A percentile compares a stretch with the other conserved stretches of the same genome.
Conservation (phyloP, 1,140 invertebrate species). For the Cydia amplana region DNA sequence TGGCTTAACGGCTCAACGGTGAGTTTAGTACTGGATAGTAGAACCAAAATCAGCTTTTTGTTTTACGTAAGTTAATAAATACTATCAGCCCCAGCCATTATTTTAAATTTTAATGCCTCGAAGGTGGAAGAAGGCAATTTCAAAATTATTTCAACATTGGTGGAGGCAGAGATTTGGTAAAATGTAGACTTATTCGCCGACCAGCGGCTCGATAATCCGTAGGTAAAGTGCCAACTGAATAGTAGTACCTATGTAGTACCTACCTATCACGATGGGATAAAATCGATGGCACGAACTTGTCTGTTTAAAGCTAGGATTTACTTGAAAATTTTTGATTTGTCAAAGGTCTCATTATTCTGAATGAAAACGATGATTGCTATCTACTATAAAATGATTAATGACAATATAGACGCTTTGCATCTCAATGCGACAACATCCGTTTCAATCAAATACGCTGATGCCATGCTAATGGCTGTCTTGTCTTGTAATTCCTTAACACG, state of each 20-base stretch:
- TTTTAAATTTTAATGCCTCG: background rate
- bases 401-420: slow-evolving; percentile 2
- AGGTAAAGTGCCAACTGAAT: background rate
- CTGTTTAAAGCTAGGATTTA: background rate
- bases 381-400: background rate
- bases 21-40: too few relatives aligned
- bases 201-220: background rate
- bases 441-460: slow-evolving; percentile 9
- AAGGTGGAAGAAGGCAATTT: background rate
- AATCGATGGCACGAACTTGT: background rate
- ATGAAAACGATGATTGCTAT: background rate
- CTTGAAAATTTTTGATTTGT: background rate
- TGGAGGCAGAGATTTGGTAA: background rate
- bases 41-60: too few relatives aligned
- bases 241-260: background rate
- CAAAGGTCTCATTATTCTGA: background rate
- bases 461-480: slow-evolving; percentile 24
- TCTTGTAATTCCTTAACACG: slow-evolving; percentile 21
- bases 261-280: background rate
- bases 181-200: background rate
- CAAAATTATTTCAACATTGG: background rate
- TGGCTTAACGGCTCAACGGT: too few relatives aligned
- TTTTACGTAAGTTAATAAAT: too few relatives aligned
- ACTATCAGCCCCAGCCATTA: background rate
- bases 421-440: background rate